These are phyloP conservation scores for Cheilosia soror DNA, from an alignment of 2,888 invertebrate genomes.

Conservation along the genomic window DNA sequence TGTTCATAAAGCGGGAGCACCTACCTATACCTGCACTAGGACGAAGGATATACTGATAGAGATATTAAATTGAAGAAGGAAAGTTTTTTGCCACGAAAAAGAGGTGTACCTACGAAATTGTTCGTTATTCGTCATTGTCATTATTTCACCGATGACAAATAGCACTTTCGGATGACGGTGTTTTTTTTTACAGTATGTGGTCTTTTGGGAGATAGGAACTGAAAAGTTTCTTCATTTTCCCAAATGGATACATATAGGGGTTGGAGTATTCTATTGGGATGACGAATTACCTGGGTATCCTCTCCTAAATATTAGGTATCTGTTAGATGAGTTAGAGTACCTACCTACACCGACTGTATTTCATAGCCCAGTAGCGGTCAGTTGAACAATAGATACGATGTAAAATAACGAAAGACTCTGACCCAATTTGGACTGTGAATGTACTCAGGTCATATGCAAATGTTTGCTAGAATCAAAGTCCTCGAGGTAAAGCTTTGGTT, in stretches of 20 bases:
- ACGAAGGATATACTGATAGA: constrained; percentile 45
- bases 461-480: no score
- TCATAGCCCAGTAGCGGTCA: no score
- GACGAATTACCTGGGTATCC: constrained; percentile 45
- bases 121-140: constrained; percentile 64
- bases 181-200: constrained; percentile 17
- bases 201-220: neutral
- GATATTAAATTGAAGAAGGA: constrained; percentile 35
- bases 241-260: constrained; percentile 24
- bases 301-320: neutral
- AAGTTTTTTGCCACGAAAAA: constrained; percentile 23
- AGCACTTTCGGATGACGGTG: constrained; percentile 36
- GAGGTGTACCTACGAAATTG: constrained; percentile 27
- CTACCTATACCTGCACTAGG: no score
- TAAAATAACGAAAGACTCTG: no score
- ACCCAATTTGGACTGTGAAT: no score
- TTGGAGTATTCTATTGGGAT: constrained; percentile 13
- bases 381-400: no score
- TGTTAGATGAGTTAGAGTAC: no score
- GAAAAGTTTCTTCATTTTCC: constrained; percentile 42
- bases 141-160: constrained; percentile 66
- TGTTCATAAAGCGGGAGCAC: constrained; percentile 13
- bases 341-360: no score
- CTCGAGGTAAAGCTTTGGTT: no score
- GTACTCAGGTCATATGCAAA: no score